Conservation (phyloP, 2,797 vertebrate genomes). For the Antennarius maculatus region DNA sequence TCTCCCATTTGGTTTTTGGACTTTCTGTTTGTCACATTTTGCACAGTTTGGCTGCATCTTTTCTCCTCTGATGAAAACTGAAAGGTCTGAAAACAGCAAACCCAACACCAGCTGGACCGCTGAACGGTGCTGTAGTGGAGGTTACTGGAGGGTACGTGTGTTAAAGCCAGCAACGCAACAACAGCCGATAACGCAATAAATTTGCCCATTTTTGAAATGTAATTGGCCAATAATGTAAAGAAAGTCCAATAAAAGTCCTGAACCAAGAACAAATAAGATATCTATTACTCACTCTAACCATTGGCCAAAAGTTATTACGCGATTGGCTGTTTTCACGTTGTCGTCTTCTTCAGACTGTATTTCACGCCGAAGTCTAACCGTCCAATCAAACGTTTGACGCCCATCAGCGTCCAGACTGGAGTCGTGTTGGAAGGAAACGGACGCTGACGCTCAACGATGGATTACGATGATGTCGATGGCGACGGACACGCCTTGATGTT, state of each 20-base stretch:
- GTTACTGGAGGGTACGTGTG: no score
- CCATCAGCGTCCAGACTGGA: constrained; percentile 29
- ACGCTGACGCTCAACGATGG: constrained; percentile 24
- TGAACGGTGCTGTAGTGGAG: constrained; percentile 43
- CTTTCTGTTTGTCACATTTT: constrained; percentile 66
- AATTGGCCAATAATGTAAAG: no score
- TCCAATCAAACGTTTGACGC: constrained; percentile 37
- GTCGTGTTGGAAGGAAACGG: constrained; percentile 32
- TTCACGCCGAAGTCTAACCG: no score
- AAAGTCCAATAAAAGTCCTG: no score
- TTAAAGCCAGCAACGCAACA: no score
- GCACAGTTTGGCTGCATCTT: constrained; percentile 58
- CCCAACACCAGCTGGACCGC: constrained; percentile 43
- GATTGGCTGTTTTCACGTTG: neutral
- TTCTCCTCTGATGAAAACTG: constrained; percentile 36
- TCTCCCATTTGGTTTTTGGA: constrained; percentile 43
- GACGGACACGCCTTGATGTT: constrained; percentile 59
- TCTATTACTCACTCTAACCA: constrained; percentile 11
- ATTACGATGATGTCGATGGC: constrained; percentile 34
- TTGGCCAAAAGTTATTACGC: constrained; percentile 44
- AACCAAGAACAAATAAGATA: no score
- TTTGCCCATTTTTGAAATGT: no score
- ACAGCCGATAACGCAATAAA: no score
- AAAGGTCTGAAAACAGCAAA: constrained; percentile 48
- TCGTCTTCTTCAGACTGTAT: no score